Base-by-base conservation (phyloP, 2,113 vertebrate genomes). In the Gallinago paraguaiae region DNA sequence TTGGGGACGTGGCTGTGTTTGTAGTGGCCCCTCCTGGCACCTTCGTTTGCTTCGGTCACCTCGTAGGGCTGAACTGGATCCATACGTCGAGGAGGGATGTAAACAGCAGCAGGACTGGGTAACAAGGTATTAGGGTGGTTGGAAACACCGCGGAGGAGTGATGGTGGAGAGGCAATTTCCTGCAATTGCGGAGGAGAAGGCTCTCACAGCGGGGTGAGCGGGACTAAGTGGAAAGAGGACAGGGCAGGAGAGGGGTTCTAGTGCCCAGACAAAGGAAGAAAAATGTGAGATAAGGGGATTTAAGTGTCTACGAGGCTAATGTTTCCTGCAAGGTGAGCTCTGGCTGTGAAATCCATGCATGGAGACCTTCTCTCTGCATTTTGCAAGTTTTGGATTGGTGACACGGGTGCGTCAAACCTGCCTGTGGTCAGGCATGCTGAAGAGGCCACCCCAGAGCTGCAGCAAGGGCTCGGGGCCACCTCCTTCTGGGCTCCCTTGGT, bases 1-100 rank as follows among this genome's bases (percentile, higher is more conserved):
- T 3, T 3, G 0, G 0, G 6, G 88, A 45, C 2, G 27, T 8
- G 37, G 57, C 46, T 25, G 19, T 0, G 6, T 2, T 2, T 31
- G 46, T 37, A 22, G 69, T 1, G 0, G 41, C 69, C 0, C 0
- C 0, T 17, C 25, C 45, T n/a, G 90, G 31, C 24, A 1, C 18
- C 24, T 77, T 23, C n/a, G 59, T 65, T 81, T 86, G 57, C 69
- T 39, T 51, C 1, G 0, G 48, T 63, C 46, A 0, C 50, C 56
- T 82, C 0, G 0, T 13, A 12, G 20, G 48, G 43, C 35, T 41
- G 63, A 60, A 10, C 1, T 1, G 56, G 43, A 33, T 46, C 46
- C 20, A 0, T 15, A 15, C 7, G 2, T 11, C 8, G 61, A 46
- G 41, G 68, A 82, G 51, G 46, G 41, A 60, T 78, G 86, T 64